phyloP scores from a whole-genome alignment of 2,797 vertebrate species.

The Lycodopsis pacificus region DNA sequence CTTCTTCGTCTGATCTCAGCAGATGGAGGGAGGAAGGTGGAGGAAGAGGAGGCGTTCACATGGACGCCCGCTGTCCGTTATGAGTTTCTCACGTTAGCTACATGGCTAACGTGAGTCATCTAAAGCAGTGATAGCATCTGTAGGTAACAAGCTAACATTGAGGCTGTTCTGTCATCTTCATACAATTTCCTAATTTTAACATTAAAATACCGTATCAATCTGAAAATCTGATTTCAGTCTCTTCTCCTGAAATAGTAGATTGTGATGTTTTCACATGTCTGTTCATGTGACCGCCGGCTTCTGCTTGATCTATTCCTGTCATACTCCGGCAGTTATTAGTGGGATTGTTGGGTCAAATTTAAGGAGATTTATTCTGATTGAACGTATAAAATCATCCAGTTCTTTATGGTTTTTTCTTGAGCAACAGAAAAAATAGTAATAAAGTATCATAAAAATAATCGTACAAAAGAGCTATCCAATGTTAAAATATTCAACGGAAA shows the following conservation, averaged over 20 bases:
- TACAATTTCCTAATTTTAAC: background rate
- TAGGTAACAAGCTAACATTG: background rate
- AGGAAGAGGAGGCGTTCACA: constrained; percentile 37
- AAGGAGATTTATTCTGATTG: background rate
- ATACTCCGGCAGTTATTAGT: background rate
- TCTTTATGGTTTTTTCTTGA: background rate
- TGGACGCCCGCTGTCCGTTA: background rate
- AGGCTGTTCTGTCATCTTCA: background rate
- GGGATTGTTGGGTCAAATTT: background rate
- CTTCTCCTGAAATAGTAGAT: background rate
- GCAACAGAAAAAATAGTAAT: background rate
- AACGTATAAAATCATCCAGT: background rate
- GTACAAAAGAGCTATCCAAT: background rate
- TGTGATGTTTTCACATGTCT: background rate
- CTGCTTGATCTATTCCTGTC: constrained; percentile 8
- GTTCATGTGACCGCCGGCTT: constrained; percentile 9
- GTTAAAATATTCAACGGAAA: background rate
- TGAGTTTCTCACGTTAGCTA: background rate
- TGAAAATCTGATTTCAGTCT: no score
- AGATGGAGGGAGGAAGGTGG: background rate
- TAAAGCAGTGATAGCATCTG: background rate
- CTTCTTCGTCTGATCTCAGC: constrained; percentile 8
- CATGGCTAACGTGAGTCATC: background rate
- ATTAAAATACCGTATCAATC: no score
- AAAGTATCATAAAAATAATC: background rate